Conservation (phyloP, 1,140 invertebrate species). For the Zaprionus davidi region DNA sequence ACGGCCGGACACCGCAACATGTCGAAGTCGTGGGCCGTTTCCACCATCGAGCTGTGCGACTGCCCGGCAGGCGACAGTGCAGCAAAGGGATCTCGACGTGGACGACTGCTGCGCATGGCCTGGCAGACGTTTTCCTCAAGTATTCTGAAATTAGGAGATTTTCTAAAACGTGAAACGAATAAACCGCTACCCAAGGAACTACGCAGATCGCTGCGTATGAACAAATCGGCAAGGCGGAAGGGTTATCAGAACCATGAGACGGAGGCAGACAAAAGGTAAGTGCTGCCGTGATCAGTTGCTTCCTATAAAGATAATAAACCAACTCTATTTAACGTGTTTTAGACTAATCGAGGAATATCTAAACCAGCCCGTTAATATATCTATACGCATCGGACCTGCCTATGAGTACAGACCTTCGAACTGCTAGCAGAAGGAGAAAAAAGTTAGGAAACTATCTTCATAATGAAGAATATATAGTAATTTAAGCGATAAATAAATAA, state of each 20-base stretch:
- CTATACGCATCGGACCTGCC: slow-evolving; percentile 66
- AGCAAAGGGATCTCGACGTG: slow-evolving; percentile 15
- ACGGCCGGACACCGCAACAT: slow-evolving; percentile 40
- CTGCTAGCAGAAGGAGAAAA: slow-evolving; percentile 15
- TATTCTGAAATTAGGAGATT: slow-evolving; percentile 50
- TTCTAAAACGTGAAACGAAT: slow-evolving; percentile 63
- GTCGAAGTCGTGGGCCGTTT: slow-evolving; percentile 70
- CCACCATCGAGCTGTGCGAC: slow-evolving; percentile 54
- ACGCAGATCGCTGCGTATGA: slow-evolving; percentile 71
- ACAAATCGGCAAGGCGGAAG: slow-evolving; percentile 84
- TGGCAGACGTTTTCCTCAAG: slow-evolving; percentile 61
- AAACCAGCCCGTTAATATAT: slow-evolving; percentile 59
- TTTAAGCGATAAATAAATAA: slow-evolving; percentile 8
- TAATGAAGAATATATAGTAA: not conserved
- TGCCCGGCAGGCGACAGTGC: slow-evolving; percentile 15
- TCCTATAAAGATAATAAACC: slow-evolving; percentile 4
- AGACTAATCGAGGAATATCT: slow-evolving; percentile 59
- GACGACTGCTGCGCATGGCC: slow-evolving; percentile 45
- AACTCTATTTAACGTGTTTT: not conserved
- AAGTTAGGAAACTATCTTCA: not conserved
- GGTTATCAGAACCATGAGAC: slow-evolving; percentile 85
- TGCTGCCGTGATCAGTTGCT: slow-evolving; percentile 39
- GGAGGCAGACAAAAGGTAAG: slow-evolving; percentile 86
- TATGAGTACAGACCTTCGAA: slow-evolving; percentile 59
- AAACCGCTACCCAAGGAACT: slow-evolving; percentile 76